Evolutionary conservation across 1,140 invertebrate genomes (phyloP), one percentile per base, ranked within the genome.

Genomic region (Meloidogyne chitwoodi): DNA sequence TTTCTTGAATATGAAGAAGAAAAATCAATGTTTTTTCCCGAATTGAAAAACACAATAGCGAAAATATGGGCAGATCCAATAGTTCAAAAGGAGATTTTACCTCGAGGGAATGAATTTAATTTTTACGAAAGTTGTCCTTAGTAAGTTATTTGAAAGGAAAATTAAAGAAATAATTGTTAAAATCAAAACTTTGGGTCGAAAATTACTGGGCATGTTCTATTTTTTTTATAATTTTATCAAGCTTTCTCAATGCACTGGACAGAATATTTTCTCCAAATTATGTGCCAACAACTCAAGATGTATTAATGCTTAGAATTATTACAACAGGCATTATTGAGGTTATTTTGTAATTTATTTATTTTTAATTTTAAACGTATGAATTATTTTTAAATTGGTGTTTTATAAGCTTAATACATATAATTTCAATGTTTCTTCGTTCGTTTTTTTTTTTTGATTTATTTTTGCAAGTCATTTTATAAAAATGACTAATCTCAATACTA

Each of bases 261-360:
- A 91, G 94, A 90, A 94, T 96, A 87, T 92, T 93, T 87, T 91
- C 91, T 85, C 91, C 91, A 87, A 92, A 94, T 90, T 96, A 96
- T 91, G 91, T 96, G 88, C 94, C 94, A 80, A 94, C 93, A 84
- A 92, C 95, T 90, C 94, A 96, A 90, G 94, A 97, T 91, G 95
- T 97, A 89, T 91, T 97, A 82, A 92, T 94, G 88, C 93, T 94
- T 87, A 91, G 94, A 91, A 93, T 95, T 83, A 94, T 94, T 80
- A 96, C 94, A 34, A 96, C 94, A 82, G 89, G 81, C 0, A 96
- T 96, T 22, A 73, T 27, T 0, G 71, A 73, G 29, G 71, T 73
- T 63, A 24, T 31, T 31, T 31, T 31, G 3, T 6, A 88, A 93
- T 95, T 44, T 44, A 44, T 38, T 38, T 38, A 8, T 10, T n/a